Evolutionary conservation across 2,113 vertebrate species (phyloP), one percentile per base, ranked within the genome.

Genomic region (Cryptomyrus ogoouensis): DNA sequence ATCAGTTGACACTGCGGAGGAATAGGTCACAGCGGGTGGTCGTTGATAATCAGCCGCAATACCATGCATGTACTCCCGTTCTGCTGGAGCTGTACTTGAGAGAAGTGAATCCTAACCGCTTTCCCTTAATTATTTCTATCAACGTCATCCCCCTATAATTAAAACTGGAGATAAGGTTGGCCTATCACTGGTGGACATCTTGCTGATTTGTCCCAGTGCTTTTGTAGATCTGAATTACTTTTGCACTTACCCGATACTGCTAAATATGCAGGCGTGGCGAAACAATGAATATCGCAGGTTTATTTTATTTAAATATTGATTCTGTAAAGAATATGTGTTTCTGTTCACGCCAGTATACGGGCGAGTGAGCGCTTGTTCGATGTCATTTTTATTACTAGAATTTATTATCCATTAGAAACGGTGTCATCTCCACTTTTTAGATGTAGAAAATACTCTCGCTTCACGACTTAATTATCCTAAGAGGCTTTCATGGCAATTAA

Each of bases 401-500:
- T 84, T 84, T 46, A 84, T 84, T 84, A 46, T 47, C 44, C 83
- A 44, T 84, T 46, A 84, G 83, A 44, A 84, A 84, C 83, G 19
- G 83, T 46, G 83, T 84, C 39, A 47, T 84, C 83, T 80, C 21
- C 44, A 47, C 83, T n/a, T 84, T 47, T 83, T 42, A 83, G 42
- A 83, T 84, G 83, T 47, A 84, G 44, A 24, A 46, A 44, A 47
- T 47, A 84, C 44, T 19, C 83, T n/a, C 44, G 83, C 21, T 47
- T 19, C 83, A n/a, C 44, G 83, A 47, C 83, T 84, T 84, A 84
- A 84, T 84, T 84, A 84, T 84, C 83, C 83, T 84, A 84, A 84
- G 83, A 84, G 83, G 83, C 83, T 84, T 84, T 84, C 83, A 84
- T 84, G 83, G 83, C 44, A 84, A 84, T 84, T 84, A 47, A 84